Percentiles rank a stretch among this genome's conserved stretches.
Evolutionary conservation across 2,888 invertebrate genomes (phyloP).

Genomic region (Heliconius aoede): DNA sequence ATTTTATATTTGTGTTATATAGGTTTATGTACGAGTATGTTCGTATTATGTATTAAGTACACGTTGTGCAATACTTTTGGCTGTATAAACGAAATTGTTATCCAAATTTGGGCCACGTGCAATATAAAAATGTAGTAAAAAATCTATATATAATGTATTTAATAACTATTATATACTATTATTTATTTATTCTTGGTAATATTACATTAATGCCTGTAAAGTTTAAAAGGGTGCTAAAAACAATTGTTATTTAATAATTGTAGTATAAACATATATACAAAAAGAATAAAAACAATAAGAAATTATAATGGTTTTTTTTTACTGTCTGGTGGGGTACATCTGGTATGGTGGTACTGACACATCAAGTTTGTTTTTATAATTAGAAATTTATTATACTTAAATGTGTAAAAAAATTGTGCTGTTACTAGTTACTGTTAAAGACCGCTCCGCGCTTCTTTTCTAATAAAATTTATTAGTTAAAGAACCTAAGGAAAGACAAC

Average conservation of each 20-base stretch:
- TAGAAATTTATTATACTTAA: no score
- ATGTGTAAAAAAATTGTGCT: no score
- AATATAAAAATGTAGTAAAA: conserved; percentile 14
- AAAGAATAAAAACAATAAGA: not conserved
- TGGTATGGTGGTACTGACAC: no score
- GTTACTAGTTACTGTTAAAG: no score
- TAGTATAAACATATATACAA: not conserved
- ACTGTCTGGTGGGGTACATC: no score
- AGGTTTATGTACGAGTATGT: not conserved
- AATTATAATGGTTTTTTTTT: not conserved
- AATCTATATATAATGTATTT: not conserved
- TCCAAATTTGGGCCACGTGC: conserved; percentile 23
- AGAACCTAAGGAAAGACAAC: no score
- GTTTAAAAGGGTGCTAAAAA: not conserved
- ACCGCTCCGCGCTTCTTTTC: no score
- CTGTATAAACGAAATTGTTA: conserved; percentile 18
- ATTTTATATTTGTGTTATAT: no score
- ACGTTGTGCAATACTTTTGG: conserved; percentile 41
- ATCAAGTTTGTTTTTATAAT: no score
- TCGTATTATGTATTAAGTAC: not conserved
- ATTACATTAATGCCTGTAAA: not conserved
- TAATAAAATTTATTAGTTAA: no score
- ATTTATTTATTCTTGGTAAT: not conserved
- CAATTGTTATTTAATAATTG: not conserved
- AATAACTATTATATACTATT: not conserved